A percentile compares a stretch with the other conserved stretches of the same genome.
Conservation (phyloP, 2,113 vertebrate genomes). For the Helogale parvula region DNA sequence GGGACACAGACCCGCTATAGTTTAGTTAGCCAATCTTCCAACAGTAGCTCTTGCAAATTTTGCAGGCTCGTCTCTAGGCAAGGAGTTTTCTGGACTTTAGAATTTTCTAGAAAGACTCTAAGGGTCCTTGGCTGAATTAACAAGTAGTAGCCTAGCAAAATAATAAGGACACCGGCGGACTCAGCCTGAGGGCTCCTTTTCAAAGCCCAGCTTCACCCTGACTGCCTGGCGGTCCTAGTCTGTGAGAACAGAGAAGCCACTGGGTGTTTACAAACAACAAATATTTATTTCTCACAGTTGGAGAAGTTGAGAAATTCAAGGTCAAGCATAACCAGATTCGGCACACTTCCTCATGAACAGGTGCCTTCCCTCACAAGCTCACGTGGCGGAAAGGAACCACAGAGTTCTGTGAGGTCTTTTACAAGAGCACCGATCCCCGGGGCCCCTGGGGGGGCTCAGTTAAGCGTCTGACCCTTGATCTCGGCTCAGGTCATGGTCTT, state of each 20-base stretch:
- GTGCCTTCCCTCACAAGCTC: neutral
- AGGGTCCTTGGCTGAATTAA: neutral
- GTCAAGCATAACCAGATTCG: neutral
- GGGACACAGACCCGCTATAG: fast-evolving
- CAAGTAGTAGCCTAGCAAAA: neutral
- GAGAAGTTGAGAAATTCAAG: neutral
- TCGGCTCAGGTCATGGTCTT: no score
- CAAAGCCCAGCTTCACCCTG: neutral
- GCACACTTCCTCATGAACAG: neutral
- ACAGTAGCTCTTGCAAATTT: neutral
- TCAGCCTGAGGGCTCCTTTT: neutral
- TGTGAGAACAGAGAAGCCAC: neutral
- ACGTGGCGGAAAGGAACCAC: fast-evolving
- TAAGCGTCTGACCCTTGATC: no score
- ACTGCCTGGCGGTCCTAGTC: fast-evolving
- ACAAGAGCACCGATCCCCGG: no score
- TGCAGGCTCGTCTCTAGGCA: neutral
- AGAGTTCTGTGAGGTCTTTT: neutral
- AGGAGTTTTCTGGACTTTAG: neutral
- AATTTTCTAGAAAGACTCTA: neutral
- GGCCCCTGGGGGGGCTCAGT: no score
- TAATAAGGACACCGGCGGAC: neutral
- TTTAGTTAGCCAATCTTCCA: neutral
- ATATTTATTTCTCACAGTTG: neutral
- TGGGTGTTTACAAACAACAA: neutral